Evolutionary conservation across 2,113 vertebrate species (phyloP).

Genomic region (Probosciger aterrimus): DNA sequence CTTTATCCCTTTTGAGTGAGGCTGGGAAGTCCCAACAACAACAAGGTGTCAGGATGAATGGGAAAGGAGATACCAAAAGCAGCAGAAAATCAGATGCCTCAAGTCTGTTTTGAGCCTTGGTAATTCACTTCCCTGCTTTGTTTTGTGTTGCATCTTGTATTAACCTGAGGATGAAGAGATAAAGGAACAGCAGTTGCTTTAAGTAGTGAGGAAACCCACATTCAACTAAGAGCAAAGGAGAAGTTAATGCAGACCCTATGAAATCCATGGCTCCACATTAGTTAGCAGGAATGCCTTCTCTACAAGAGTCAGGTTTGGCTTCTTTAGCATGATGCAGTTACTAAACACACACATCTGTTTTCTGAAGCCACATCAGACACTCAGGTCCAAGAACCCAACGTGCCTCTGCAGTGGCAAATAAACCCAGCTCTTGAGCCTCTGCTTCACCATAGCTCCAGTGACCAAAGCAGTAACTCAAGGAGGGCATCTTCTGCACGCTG

Average conservation of each 20-base stretch:
- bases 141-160: not conserved
- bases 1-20: not conserved
- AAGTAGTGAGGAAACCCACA: not conserved
- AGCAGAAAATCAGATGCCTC: not conserved
- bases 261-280: fast-evolving
- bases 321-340: not conserved
- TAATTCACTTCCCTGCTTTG: not conserved
- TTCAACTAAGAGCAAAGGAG: not conserved
- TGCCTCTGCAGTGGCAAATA: not conserved
- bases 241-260: not conserved
- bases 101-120: not conserved
- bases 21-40: not conserved
- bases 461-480: not conserved
- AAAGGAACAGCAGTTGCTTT: not conserved
- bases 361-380: not conserved
- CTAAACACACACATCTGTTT: not conserved
- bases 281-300: not conserved
- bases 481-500: fast-evolving
- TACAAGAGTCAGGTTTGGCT: not conserved
- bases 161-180: not conserved
- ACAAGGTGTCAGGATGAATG: not conserved
- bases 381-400: not conserved
- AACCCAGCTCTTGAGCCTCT: not conserved
- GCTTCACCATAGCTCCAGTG: too few relatives aligned
- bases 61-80: not conserved